A percentile compares a stretch with the other conserved stretches of the same genome.
phyloP scores from a whole-genome alignment of 2,797 vertebrate genomes.

The Antennarius maculatus region DNA sequence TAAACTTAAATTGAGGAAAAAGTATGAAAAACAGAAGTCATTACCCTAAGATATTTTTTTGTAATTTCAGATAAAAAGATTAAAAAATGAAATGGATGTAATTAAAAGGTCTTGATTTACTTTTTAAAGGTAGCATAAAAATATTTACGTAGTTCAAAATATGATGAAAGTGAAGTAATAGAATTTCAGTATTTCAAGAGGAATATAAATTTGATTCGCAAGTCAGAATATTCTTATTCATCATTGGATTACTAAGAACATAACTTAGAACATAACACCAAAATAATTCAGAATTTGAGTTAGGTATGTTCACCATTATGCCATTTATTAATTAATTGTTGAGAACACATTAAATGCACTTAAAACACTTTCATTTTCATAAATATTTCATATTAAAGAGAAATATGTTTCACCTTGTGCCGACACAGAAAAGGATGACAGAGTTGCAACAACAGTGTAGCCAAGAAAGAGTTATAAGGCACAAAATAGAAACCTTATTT shows the following conservation, averaged over 20 bases:
- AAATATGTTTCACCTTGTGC: constrained; percentile 83
- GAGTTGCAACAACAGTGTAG: constrained; percentile 77
- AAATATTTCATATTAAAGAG: constrained; percentile 87
- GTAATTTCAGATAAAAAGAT: too few relatives aligned
- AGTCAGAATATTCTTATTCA: background rate
- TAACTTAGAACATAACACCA: background rate
- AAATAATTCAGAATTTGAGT: constrained; percentile 22
- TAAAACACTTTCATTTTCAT: constrained; percentile 85
- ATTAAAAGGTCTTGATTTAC: too few relatives aligned
- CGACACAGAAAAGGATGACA: constrained; percentile 71
- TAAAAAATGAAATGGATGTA: too few relatives aligned
- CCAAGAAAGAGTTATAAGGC: constrained; percentile 89
- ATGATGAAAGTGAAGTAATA: background rate
- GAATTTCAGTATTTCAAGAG: background rate
- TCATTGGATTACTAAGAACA: too few relatives aligned
- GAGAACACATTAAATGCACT: constrained; percentile 84
- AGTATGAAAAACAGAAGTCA: too few relatives aligned
- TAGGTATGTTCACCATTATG: constrained; percentile 63
- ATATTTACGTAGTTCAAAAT: too few relatives aligned
- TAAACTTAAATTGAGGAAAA: too few relatives aligned
- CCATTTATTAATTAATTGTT: constrained; percentile 81
- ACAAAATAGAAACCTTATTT: constrained; percentile 82
- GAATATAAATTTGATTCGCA: background rate
- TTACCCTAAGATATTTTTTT: too few relatives aligned
- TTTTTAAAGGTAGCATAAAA: too few relatives aligned